These are phyloP conservation scores for Gryon sp. DNA, from an alignment of 1,140 invertebrate genomes.

Conservation along the genomic window DNA sequence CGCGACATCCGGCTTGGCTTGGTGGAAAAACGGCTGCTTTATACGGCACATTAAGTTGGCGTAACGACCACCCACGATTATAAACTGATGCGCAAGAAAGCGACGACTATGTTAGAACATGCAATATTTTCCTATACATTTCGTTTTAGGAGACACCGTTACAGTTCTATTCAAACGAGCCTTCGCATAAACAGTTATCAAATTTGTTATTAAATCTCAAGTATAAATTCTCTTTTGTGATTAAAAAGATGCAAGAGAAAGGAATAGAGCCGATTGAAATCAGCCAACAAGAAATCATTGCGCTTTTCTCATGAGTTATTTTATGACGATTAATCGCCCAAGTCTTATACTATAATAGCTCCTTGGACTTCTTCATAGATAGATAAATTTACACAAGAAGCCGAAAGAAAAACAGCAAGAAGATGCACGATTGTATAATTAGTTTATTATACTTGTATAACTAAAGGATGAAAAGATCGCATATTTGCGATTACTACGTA, in stretches of 20 bases:
- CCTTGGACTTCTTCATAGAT: too few relatives aligned
- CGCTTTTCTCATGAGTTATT: neutral
- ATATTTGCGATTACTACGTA: neutral
- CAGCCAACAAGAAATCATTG: neutral
- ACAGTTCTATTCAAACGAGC: constrained; percentile 33
- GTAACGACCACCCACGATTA: constrained; percentile 74
- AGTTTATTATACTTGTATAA: too few relatives aligned
- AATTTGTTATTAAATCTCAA: constrained; percentile 29
- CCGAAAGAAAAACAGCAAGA: too few relatives aligned
- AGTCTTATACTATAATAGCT: too few relatives aligned
- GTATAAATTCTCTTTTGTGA: constrained; percentile 27
- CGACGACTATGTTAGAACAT: constrained; percentile 49
- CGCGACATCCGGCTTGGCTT: constrained; percentile 65
- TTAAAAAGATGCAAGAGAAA: constrained; percentile 4
- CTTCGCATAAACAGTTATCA: constrained; percentile 35
- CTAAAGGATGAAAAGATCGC: too few relatives aligned
- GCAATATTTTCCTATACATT: constrained; percentile 58
- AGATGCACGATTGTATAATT: too few relatives aligned
- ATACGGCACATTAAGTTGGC: constrained; percentile 71
- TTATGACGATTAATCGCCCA: neutral
- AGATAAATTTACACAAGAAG: too few relatives aligned
- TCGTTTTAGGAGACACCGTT: constrained; percentile 55
- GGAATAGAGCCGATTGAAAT: neutral
- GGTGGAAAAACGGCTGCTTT: constrained; percentile 73
- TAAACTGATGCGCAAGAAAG: constrained; percentile 56